These are phyloP conservation scores for Cephus pulcher DNA, from an alignment of 2,888 invertebrate species.

Conservation along the genomic window DNA sequence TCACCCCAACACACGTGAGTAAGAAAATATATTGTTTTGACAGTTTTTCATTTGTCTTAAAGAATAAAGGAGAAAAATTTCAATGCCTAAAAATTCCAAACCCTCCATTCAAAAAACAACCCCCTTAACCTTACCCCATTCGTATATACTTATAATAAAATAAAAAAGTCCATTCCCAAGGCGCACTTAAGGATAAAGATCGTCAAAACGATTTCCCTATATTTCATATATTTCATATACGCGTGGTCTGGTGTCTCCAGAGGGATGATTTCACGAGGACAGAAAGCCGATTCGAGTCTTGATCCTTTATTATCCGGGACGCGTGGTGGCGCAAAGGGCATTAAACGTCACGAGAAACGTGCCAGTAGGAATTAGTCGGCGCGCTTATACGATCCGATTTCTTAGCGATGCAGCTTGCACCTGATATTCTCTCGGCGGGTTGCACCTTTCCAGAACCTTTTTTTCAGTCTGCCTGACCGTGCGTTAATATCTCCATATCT, in stretches of 20 bases:
- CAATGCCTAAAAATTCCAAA: too few relatives aligned
- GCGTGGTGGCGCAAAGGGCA: slow-evolving; percentile 10
- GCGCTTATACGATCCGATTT: background rate
- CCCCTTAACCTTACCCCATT: too few relatives aligned
- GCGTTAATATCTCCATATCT: slow-evolving; percentile 39
- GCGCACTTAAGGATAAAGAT: background rate
- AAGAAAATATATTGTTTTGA: too few relatives aligned
- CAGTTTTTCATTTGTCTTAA: too few relatives aligned
- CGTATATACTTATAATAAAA: too few relatives aligned
- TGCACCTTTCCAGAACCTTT: slow-evolving; percentile 23
- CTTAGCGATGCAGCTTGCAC: slow-evolving; percentile 34
- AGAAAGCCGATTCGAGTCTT: slow-evolving; percentile 36
- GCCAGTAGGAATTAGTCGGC: background rate
- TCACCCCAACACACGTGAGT: too few relatives aligned
- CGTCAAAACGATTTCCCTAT: background rate
- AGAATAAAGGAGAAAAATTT: too few relatives aligned
- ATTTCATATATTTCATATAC: background rate
- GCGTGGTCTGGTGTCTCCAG: background rate
- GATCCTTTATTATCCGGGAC: slow-evolving; percentile 26
- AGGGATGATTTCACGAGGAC: slow-evolving; percentile 9
- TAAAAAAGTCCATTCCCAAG: too few relatives aligned
- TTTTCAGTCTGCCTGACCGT: slow-evolving; percentile 35
- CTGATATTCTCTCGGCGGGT: slow-evolving; percentile 33
- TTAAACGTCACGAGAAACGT: slow-evolving; percentile 14
- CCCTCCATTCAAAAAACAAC: too few relatives aligned